Percentiles rank a stretch among this genome's conserved stretches.
Evolutionary conservation across 1,140 invertebrate genomes (phyloP).

Genomic region (Tetragonula clypearis): DNA sequence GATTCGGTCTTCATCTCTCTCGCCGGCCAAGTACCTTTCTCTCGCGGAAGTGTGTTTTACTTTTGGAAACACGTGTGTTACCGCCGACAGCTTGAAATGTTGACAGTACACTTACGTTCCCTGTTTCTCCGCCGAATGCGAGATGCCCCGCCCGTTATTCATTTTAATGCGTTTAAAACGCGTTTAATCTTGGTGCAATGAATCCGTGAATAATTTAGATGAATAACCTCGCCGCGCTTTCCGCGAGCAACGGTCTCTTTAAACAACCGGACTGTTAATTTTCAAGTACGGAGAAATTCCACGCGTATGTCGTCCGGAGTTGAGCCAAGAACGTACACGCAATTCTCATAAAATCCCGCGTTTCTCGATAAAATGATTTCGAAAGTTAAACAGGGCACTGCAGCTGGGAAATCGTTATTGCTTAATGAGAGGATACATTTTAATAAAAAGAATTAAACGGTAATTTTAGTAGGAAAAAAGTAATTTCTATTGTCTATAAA

Average conservation of each 20-base stretch:
- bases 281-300: background rate
- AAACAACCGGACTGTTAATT: background rate
- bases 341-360: too few species aligned
- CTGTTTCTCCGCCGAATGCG: background rate
- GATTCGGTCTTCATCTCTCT: too few species aligned
- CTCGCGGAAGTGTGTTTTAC: background rate
- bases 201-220: conserved; percentile 3
- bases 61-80: conserved; percentile 24
- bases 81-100: conserved; percentile 4
- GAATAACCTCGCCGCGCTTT: background rate
- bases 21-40: background rate
- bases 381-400: background rate
- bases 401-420: background rate
- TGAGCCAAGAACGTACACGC: too few species aligned
- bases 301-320: background rate
- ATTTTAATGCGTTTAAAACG: conserved; percentile 9
- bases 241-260: background rate
- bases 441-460: background rate
- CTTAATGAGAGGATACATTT: background rate
- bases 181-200: background rate
- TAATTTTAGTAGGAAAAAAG: background rate
- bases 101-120: conserved; percentile 4
- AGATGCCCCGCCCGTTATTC: background rate
- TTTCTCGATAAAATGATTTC: background rate
- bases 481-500: background rate